Base-by-base conservation (phyloP, 2,888 invertebrate genomes). In the Euspilapteryx auroguttella region DNA sequence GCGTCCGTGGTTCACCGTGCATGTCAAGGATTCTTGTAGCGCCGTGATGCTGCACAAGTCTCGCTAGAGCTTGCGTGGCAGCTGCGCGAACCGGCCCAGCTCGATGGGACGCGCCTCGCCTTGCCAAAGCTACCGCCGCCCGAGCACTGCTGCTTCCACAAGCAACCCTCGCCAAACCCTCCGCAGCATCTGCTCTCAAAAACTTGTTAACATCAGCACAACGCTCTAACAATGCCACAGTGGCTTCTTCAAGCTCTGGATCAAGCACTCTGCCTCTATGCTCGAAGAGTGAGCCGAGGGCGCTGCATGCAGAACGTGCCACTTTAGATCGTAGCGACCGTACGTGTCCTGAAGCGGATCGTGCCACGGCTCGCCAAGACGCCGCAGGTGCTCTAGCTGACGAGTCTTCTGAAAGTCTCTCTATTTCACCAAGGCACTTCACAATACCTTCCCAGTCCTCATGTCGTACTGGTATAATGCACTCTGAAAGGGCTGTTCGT, bases 161-260 rank as follows among this genome's bases (percentile, higher is more conserved):
- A 32, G 92, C 85, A 82, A 98, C 86, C 9, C 82, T 79, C 42
- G 86, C 88, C 23, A 98, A 62, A 1, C 95, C 90, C 7, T 80
- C 78, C 32, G 87, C 86, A 3, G 94, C 91, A 59, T 97, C 97
- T 20, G 89, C 89, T 12, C 95, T 80, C 28, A 98, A 80, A 55
- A 98, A 96, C 41, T 87, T 86, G 64, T 95, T 96, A 5, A 94
- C 95, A 49, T 98, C 97, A 0, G 94, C 94, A 27, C 92, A 89
- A 34, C 95, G 86, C 40, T 89, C 88, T 15, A 97, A 77, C 32
- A 97, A 65, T 7, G 89, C 86, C 12, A 80, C 82, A 1, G 87
- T 86, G 28, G 94, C 79, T 49, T 92, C 90, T 47, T 97, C 96
- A 29, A 94, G 71, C 61, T 96, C 95, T 69, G 89, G 65, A 23